Evolutionary conservation across 2,797 vertebrate genomes (phyloP), one percentile per base, ranked within the genome.

Genomic region (Macrochelys suwanniensis): DNA sequence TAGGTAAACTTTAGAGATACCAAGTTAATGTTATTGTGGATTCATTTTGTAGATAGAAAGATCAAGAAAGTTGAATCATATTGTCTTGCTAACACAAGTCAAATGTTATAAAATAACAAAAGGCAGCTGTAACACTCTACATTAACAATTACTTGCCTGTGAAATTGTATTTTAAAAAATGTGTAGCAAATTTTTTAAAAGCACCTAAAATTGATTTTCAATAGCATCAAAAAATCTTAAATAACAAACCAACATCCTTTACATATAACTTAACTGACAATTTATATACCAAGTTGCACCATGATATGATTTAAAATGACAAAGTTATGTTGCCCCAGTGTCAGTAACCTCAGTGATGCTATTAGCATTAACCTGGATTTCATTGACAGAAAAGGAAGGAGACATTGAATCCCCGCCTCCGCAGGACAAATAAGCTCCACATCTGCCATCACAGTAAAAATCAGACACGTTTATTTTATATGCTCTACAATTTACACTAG

Each of bases 381-480:
- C 51, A 25, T 80, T 68, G 85, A 11, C 11, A 4, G 28, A 93
- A 91, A 92, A 91, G 21, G 4, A 89, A 95, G 42, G 17, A 89
- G 10, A 89, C 12, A 82, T 87, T 92, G 95, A 95, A 91, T 82
- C 77, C 53, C 88, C 89, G 61, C 71, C 84, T 94, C 57, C 82
- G 87, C 89, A 61, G 57, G 84, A 95, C 21, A 93, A 96, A 94
- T 85, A 92, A 87, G 51, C 12, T 84, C 84, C 51, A 54, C 26
- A 87, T 92, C 59, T 95, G 54, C 89, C 7, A 8, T 92, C 56
- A 78, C 53, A 45, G 78, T 84, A 92, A 94, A 96, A 93, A 89
- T 91, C 86, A 96, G 88, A 93, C 25, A 82, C 88, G 91, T 95
- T 94, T 94, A 82, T 94, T 91, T 53, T 87, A 91, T 51, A 11